Percentiles rank a stretch among this genome's conserved stretches.
Conservation (phyloP, 2,797 vertebrate genomes). For the Myiotriccus ornatus region DNA sequence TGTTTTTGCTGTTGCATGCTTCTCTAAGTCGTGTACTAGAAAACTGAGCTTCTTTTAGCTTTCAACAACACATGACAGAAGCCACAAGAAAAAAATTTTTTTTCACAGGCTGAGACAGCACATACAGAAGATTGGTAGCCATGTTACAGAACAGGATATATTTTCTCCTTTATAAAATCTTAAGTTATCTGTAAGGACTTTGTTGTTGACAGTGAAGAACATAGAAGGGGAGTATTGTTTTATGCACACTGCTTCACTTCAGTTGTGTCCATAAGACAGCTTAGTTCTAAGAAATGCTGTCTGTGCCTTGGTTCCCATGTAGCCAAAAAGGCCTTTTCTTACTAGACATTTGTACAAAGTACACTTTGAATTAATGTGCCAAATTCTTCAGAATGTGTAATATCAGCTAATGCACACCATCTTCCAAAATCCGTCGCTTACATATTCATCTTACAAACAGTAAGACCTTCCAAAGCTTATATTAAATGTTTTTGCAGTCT, state of each 20-base stretch:
- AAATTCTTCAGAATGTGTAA: background rate
- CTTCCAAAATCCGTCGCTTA: background rate
- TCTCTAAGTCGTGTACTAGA: background rate
- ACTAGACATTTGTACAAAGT: background rate
- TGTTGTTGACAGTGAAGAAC: background rate
- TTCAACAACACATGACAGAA: background rate
- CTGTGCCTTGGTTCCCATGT: background rate
- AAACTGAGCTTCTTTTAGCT: background rate
- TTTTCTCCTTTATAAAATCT: background rate
- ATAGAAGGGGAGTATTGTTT: background rate
- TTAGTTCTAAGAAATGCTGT: background rate
- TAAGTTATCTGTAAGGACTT: background rate
- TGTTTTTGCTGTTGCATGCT: background rate
- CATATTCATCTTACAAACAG: background rate
- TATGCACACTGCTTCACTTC: background rate
- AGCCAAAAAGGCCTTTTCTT: background rate
- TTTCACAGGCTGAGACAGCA: background rate
- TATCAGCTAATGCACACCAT: background rate
- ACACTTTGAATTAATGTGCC: background rate
- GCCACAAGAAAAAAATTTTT: background rate
- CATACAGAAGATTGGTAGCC: background rate
- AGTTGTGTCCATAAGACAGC: background rate
- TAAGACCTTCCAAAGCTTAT: background rate
- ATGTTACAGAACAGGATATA: background rate
- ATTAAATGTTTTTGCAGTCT: background rate